Percentiles rank a stretch among this genome's conserved stretches.
Conservation (phyloP, 2,888 invertebrate genomes). For the Pardosa pseudoannulata region DNA sequence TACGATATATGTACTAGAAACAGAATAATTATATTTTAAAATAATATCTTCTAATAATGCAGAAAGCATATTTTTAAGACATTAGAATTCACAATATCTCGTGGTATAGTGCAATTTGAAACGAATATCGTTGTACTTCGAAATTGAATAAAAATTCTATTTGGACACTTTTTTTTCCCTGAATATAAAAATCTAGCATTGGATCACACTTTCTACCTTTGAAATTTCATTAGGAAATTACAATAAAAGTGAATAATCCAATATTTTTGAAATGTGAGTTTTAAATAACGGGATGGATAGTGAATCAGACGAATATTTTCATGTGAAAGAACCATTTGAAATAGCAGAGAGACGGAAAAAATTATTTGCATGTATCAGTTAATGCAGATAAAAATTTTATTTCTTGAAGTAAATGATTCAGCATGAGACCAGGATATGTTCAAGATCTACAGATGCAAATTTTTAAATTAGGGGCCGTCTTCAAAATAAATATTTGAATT, state of each 20-base stretch:
- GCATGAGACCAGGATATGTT: neutral
- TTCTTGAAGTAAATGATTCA: conserved; percentile 34
- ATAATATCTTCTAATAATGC: too few species aligned
- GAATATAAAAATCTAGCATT: neutral
- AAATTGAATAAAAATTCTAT: conserved; percentile 47
- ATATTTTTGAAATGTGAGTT: too few species aligned
- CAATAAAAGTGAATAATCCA: conserved; percentile 38
- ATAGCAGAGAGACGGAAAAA: conserved; percentile 23
- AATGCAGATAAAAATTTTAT: conserved; percentile 64
- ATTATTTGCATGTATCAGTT: conserved; percentile 63
- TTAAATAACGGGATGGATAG: conserved; percentile 20
- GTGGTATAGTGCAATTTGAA: conserved; percentile 12
- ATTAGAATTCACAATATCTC: neutral
- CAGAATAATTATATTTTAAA: too few species aligned
- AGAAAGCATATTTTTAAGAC: too few species aligned
- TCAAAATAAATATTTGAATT: neutral
- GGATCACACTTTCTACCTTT: neutral
- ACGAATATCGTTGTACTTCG: conserved; percentile 24
- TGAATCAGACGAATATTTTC: neutral
- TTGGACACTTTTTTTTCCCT: neutral
- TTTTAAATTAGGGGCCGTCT: neutral
- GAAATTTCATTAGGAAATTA: conserved; percentile 64
- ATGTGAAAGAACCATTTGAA: conserved; percentile 34
- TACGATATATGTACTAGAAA: too few species aligned
- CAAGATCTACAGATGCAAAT: conserved; percentile 17